Percentiles rank a stretch among this genome's conserved stretches.
phyloP scores from a whole-genome alignment of 1,140 invertebrate genomes.

The Holcopasites calliopsidis region DNA sequence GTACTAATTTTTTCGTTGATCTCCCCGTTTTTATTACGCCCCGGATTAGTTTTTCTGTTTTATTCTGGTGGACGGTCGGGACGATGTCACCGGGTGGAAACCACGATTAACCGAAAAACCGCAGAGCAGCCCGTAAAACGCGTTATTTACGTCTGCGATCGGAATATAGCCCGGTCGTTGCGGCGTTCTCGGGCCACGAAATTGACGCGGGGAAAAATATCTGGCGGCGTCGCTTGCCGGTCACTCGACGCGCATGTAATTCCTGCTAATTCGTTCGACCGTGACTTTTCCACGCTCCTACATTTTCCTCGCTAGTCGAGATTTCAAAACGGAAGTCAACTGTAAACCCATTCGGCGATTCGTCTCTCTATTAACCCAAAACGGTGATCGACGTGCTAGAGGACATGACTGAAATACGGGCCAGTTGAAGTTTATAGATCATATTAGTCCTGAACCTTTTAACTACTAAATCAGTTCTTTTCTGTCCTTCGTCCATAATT shows the following conservation, averaged over 20 bases:
- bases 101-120: conserved; percentile 14
- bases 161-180: not conserved
- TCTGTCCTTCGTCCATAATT: no score
- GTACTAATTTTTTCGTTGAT: no score
- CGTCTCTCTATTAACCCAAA: no score
- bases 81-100: not conserved
- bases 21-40: not conserved
- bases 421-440: no score
- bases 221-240: not conserved
- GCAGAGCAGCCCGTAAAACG: not conserved
- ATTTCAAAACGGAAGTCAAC: no score
- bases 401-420: no score
- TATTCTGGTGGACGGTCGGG: not conserved
- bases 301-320: not conserved
- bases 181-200: conserved; percentile 17
- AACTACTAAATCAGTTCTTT: no score
- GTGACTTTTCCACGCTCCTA: not conserved
- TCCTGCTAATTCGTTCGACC: not conserved
- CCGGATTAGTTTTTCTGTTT: not conserved
- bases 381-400: no score
- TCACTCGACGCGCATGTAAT: conserved; percentile 18
- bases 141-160: conserved; percentile 28
- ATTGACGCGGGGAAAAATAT: conserved; percentile 13
- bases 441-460: no score
- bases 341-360: no score